Evolutionary conservation across 2,888 invertebrate genomes (phyloP), one percentile per base, ranked within the genome.

Genomic region (Oscheius myriophilus): DNA sequence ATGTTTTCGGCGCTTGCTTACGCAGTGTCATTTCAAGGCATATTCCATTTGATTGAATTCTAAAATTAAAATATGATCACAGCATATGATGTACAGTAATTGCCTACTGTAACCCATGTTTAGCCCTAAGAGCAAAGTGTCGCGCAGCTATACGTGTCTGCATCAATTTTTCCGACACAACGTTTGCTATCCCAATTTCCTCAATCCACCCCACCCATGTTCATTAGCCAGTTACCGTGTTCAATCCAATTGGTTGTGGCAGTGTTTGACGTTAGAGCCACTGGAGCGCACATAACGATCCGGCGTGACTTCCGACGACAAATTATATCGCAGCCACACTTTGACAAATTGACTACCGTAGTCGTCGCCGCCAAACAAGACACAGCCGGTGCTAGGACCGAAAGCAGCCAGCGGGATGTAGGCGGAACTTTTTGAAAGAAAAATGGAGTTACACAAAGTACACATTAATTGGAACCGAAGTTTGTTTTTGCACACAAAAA

Each of bases 261-360:
- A 46, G 25, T 61, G 61, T 61, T 61, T 61, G 61, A 61, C 61
- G 61, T 61, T 61, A 26, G 25, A 61, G 61, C 61, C 61, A 61
- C 33, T 61, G 61, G 61, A 61, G 49, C 61, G 61, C 33, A 26
- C 25, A 61, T 61, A 61, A 61, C 61, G 61, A 61, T 46, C 61
- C 61, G 61, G 61, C 61, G 61, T 63, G 63, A 63, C 63, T 63
- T 63, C 63, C 63, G 63, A 41, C 63, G 63, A 63, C 63, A 63
- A 63, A 63, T 63, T 63, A 63, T 63, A 52, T 63, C 63, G 63
- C 63, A 42, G 52, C 18, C 42, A 63, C 63, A 63, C 63, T 63
- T 53, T 63, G 63, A 52, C 63, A 63, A 63, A 63, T 63, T 63
- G 63, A 53, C 52, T 53, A 63, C 63, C 51, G 63, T 63, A 63